These are phyloP conservation scores for Lomographa bimaculata DNA, from an alignment of 2,888 invertebrate species.

Conservation along the genomic window DNA sequence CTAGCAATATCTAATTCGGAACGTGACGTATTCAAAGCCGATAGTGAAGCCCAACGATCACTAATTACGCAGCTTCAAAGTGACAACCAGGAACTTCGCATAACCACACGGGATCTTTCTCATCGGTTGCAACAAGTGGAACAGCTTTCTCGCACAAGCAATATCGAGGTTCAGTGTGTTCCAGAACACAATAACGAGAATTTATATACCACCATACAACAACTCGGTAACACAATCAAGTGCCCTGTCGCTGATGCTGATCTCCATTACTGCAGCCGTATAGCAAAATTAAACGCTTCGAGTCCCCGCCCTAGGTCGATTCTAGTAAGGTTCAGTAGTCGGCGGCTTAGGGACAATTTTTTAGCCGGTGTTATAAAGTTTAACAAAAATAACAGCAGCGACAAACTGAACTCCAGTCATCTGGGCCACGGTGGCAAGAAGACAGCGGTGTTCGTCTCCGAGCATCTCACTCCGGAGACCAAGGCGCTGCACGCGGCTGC, in stretches of 20 bases:
- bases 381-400: constrained; percentile 1
- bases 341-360: constrained; percentile 2
- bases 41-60: neutral
- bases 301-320: constrained; percentile 25
- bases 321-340: constrained; percentile 26
- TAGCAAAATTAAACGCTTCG: constrained; percentile 21
- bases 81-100: neutral
- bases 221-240: constrained; percentile 23
- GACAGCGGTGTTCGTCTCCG: neutral
- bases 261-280: constrained; percentile 25
- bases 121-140: neutral
- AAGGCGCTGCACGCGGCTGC: constrained; percentile 4
- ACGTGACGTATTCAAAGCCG: neutral
- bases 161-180: neutral
- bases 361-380: neutral
- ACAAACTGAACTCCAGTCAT: constrained; percentile 5
- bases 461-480: constrained; percentile 2
- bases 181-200: constrained; percentile 23
- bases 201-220: constrained; percentile 22
- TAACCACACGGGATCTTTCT: neutral
- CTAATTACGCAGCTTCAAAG: neutral
- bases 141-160: neutral
- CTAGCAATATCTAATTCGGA: neutral
- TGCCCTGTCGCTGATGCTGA: constrained; percentile 22
- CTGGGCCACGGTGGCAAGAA: constrained; percentile 2